These are phyloP conservation scores for Channa maculata DNA, from an alignment of 2,113 vertebrate species.

Conservation along the genomic window DNA sequence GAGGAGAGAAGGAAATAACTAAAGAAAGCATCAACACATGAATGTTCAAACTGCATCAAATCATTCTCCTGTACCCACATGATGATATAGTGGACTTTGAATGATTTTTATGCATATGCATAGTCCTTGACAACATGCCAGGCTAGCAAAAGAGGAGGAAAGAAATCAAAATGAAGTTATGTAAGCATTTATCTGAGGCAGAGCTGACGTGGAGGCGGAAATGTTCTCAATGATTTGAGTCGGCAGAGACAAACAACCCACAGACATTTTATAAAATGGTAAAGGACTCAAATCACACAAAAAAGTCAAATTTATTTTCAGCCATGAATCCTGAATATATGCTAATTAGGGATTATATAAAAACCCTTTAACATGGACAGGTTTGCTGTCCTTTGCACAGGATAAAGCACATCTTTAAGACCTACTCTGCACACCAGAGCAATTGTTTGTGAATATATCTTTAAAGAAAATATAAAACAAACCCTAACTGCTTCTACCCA, in stretches of 20 bases:
- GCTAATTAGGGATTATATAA: too few relatives aligned
- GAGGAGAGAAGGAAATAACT: not conserved
- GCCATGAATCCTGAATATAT: too few relatives aligned
- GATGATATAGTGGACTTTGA: not conserved
- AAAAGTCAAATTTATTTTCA: too few relatives aligned
- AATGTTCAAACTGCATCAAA: not conserved
- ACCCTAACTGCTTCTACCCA: not conserved
- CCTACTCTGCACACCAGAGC: too few relatives aligned
- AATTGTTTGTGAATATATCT: too few relatives aligned
- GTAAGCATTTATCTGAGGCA: conserved; percentile 26
- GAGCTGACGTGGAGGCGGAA: conserved; percentile 22
- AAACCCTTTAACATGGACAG: too few relatives aligned
- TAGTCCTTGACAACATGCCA: not conserved
- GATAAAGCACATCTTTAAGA: too few relatives aligned
- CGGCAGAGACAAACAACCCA: not conserved
- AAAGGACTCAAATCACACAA: not conserved
- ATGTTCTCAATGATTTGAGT: conserved; percentile 7
- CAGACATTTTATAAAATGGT: not conserved
- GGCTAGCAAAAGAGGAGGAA: not conserved
- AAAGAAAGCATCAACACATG: not conserved
- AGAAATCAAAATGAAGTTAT: not conserved
- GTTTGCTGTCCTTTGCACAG: too few relatives aligned
- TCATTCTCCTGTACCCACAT: conserved; percentile 1
- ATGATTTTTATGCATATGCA: not conserved
- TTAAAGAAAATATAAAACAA: not conserved